Conservation (phyloP, 2,113 vertebrate genomes). For the Romanogobio albipinnatus region DNA sequence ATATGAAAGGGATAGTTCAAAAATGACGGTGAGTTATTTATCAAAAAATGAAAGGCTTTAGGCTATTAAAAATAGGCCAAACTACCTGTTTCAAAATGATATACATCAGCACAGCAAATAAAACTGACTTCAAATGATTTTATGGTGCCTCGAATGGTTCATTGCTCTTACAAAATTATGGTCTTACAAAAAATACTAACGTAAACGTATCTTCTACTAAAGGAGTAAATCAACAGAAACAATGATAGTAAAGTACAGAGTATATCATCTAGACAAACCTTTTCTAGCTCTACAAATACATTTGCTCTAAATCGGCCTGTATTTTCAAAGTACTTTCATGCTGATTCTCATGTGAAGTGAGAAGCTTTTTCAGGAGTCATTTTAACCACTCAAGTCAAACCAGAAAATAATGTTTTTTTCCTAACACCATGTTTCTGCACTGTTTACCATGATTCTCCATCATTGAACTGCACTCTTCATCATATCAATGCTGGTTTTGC, state of each 20-base stretch:
- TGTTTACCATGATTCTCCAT: slow-evolving; percentile 9
- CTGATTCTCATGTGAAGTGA: slow-evolving; percentile 31
- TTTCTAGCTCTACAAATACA: slow-evolving; percentile 19
- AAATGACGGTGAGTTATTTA: no score
- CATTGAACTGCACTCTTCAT: background rate
- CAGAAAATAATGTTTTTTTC: slow-evolving; percentile 30
- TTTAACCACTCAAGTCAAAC: slow-evolving; percentile 30
- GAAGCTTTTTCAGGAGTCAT: slow-evolving; percentile 18
- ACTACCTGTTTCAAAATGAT: background rate
- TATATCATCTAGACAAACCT: background rate
- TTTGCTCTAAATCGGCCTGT: background rate
- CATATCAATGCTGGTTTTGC: background rate
- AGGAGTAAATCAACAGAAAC: background rate
- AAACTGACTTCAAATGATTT: background rate
- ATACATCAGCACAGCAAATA: background rate
- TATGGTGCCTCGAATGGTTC: background rate
- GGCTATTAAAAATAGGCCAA: background rate
- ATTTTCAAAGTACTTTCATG: background rate
- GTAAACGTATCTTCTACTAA: background rate
- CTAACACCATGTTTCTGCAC: slow-evolving; percentile 1
- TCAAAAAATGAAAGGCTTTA: no score
- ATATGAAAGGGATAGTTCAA: background rate
- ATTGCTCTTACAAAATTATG: background rate
- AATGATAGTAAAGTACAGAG: background rate
- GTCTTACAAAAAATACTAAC: background rate